Conservation (phyloP, 2,888 invertebrate genomes). For the Carabus problematicus region DNA sequence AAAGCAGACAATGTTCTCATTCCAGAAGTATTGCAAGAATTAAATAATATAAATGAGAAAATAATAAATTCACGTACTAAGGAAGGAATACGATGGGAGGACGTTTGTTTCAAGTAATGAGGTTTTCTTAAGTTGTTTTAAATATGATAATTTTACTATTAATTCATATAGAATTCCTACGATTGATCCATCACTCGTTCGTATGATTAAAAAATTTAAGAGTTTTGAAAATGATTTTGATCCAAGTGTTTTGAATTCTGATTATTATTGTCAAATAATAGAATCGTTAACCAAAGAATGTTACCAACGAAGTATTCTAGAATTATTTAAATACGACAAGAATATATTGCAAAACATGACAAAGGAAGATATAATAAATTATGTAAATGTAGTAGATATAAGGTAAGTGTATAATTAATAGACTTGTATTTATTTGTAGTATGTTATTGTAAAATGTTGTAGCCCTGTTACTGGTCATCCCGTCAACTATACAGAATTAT, state of each 20-base stretch:
- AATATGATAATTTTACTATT: background rate
- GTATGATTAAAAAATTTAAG: conserved; percentile 4
- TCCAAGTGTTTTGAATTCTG: conserved; percentile 64
- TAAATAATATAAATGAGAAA: conserved; percentile 49
- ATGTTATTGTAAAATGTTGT: conserved; percentile 41
- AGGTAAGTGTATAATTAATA: conserved; percentile 53
- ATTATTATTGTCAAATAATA: conserved; percentile 70
- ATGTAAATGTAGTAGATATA: conserved; percentile 65
- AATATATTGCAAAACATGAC: conserved; percentile 63
- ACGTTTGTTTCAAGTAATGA: conserved; percentile 65
- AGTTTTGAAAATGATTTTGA: conserved; percentile 56
- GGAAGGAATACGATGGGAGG: conserved; percentile 56
- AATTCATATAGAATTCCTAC: conserved; percentile 53
- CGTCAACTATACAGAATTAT: conserved; percentile 66
- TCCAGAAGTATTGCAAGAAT: conserved; percentile 64
- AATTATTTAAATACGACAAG: conserved; percentile 72
- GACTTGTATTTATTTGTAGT: conserved; percentile 17
- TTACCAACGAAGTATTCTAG: conserved; percentile 70
- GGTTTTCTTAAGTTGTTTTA: conserved; percentile 7
- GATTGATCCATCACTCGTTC: conserved; percentile 44
- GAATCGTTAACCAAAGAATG: conserved; percentile 69
- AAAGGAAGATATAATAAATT: conserved; percentile 67
- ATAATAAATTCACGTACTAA: conserved; percentile 37
- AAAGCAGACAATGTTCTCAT: conserved; percentile 73
- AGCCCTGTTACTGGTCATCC: conserved; percentile 73